Base-by-base conservation (phyloP, 2,113 vertebrate species). In the Chloebia gouldiae region DNA sequence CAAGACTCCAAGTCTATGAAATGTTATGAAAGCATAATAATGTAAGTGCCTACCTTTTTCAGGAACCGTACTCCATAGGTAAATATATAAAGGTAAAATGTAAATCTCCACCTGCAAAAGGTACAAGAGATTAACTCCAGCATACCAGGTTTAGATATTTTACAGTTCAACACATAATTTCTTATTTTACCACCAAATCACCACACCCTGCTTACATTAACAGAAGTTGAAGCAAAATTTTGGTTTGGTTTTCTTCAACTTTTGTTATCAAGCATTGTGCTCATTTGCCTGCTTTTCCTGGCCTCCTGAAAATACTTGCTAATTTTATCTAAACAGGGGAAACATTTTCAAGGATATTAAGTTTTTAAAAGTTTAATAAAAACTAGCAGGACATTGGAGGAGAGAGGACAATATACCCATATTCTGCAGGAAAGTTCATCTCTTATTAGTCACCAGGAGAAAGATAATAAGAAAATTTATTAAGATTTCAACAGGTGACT, bases 71-170 rank as follows among this genome's bases (percentile, higher is more conserved):
- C 98, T 97, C 99, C 99, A 35, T 99, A 99, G 87, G 98, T 99
- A 98, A 99, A 99, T 97, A 99, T 98, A 97, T 99, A 99, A 77
- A 99, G 98, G 97, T 98, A 99, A 98, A 99, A 99, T 49, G 99
- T 98, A 97, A 99, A 99, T 97, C 98, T 98, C 99, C 99, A 99
- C 99, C 99, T 99, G 98, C 82, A 98, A 96, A 98, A 96, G 92
- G 86, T 89, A 97, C 94, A 97, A 97, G 94, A 88, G 86, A 91
- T 96, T 96, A 86, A 96, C 60, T 94, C 78, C 31, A 85, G 87
- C 37, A 95, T 40, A 93, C 50, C 81, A 91, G 28, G 14, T 87
- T 96, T 89, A 93, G 39, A 68, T 39, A 90, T 76, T 89, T 95
- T 39, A 63, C 24, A 96, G 39, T 40, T 94, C 56, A 95, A 91